phyloP scores from a whole-genome alignment of 2,888 invertebrate genomes.

The Furcula furcula region DNA sequence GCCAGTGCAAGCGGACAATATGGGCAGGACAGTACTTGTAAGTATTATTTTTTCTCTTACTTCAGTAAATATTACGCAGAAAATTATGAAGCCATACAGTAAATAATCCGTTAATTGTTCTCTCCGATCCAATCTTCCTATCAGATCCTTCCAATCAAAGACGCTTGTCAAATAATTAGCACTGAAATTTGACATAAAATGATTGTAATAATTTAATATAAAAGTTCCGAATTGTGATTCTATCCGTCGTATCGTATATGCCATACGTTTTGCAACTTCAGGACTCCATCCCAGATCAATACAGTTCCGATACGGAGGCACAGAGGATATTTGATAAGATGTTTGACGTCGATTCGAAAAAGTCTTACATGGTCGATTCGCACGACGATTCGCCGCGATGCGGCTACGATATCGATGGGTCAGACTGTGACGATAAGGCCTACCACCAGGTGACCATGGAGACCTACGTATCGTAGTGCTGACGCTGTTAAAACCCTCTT shows the following conservation, averaged over 20 bases:
- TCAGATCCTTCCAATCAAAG: too few species aligned
- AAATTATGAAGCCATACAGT: too few species aligned
- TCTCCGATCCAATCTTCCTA: too few species aligned
- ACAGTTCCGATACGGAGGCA: constrained; percentile 81
- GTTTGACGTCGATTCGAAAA: constrained; percentile 79
- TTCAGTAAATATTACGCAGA: too few species aligned
- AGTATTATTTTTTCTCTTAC: too few species aligned
- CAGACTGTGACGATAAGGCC: constrained; percentile 75
- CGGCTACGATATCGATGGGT: constrained; percentile 77
- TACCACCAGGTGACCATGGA: constrained; percentile 65
- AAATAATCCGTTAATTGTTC: too few species aligned
- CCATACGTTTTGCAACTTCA: constrained; percentile 74
- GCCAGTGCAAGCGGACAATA: constrained; percentile 61
- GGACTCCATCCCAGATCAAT: constrained; percentile 78
- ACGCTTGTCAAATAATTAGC: too few species aligned
- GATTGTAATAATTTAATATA: too few species aligned
- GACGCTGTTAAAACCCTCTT: constrained; percentile 52
- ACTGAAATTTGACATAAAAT: too few species aligned
- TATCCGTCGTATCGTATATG: constrained; percentile 36
- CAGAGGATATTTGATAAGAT: constrained; percentile 82
- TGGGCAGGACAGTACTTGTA: constrained; percentile 73
- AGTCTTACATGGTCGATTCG: constrained; percentile 69
- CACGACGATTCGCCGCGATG: constrained; percentile 73
- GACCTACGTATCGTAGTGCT: constrained; percentile 61
- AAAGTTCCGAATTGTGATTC: constrained; percentile 16